Evolutionary conservation across 1,140 invertebrate species (phyloP), one percentile per base, ranked within the genome.

Genomic region (Drosophila bifasciata): DNA sequence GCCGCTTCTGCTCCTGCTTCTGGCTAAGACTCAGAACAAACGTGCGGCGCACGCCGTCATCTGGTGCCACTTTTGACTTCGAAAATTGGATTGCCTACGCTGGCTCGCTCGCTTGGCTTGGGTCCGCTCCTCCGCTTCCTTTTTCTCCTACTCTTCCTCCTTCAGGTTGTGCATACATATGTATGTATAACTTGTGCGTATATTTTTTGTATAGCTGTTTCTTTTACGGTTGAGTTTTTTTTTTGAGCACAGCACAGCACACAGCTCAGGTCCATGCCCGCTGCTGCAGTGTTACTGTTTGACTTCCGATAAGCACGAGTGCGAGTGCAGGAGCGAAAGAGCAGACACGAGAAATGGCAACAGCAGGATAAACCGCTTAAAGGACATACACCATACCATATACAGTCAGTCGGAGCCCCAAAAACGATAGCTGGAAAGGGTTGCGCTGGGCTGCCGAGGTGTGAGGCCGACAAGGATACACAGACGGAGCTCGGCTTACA

Each of bases 61-160:
- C 81, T 90, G 86, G 80, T 90, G 78, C 86, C 89, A 86, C 86
- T 90, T 80, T 90, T 90, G 86, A 90, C 86, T 90, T 88, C 46
- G 53, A 48, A 90, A 86, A 86, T 90, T 90, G 78, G 86, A 78
- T 73, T 81, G 68, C 76, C 67, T 84, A 76, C 63, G 53, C 67
- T 81, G 45, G 67, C 69, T 85, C 53, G 58, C 48, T n/a, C n/a
- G n/a, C n/a, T n/a, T n/a, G n/a, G n/a, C n/a, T 50, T 11, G 32
- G 32, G 32, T 32, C 32, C 9, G 32, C 32, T 36, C 23, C 32
- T 36, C 32, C 32, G 32, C 32, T 36, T 32, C 28, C 28, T 32
- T 3, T 13, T 13, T 11, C 32, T 36, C 4, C 13, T 36, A 3
- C 32, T 36, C 32, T 36, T 36, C 32, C 32, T 36, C 32, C 11